Percentiles rank a stretch among this genome's conserved stretches.
Conservation (phyloP, 1,140 invertebrate species). For the Phymastichus coffea region DNA sequence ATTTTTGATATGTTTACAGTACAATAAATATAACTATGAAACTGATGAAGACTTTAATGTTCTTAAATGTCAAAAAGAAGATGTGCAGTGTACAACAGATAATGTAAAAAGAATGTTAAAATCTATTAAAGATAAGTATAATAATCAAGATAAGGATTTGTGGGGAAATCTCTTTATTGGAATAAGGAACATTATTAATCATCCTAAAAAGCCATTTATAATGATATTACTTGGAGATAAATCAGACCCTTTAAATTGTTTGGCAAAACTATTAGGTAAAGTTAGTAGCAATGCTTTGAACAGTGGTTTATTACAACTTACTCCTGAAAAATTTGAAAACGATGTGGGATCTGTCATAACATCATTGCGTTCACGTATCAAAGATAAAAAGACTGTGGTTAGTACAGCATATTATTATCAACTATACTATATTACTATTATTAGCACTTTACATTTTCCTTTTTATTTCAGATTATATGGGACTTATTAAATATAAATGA, state of each 20-base stretch:
- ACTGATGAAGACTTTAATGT: neutral
- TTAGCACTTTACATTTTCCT: slow-evolving; percentile 5
- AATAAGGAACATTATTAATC: slow-evolving; percentile 32
- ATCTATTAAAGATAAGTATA: slow-evolving; percentile 29
- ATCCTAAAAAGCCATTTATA: slow-evolving; percentile 33
- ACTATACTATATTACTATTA: slow-evolving; percentile 1
- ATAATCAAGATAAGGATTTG: slow-evolving; percentile 36
- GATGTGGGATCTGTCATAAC: slow-evolving; percentile 38
- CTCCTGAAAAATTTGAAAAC: slow-evolving; percentile 35
- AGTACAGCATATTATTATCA: slow-evolving; percentile 28
- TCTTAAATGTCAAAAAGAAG: no score
- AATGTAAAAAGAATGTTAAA: slow-evolving; percentile 13
- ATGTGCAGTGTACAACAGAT: no score
- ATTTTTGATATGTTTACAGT: no score
- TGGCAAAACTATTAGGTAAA: slow-evolving; percentile 37
- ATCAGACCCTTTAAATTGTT: slow-evolving; percentile 36
- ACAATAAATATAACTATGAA: no score
- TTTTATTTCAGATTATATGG: slow-evolving; percentile 38
- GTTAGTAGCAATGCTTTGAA: slow-evolving; percentile 34
- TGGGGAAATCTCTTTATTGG: slow-evolving; percentile 39
- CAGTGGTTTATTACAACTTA: slow-evolving; percentile 28
- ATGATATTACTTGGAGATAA: slow-evolving; percentile 42
- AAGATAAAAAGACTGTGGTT: slow-evolving; percentile 39
- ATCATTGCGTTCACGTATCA: slow-evolving; percentile 24
- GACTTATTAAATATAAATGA: slow-evolving; percentile 40